Evolutionary conservation across 2,888 invertebrate species (phyloP).

Genomic region (Celastrina argiolus): DNA sequence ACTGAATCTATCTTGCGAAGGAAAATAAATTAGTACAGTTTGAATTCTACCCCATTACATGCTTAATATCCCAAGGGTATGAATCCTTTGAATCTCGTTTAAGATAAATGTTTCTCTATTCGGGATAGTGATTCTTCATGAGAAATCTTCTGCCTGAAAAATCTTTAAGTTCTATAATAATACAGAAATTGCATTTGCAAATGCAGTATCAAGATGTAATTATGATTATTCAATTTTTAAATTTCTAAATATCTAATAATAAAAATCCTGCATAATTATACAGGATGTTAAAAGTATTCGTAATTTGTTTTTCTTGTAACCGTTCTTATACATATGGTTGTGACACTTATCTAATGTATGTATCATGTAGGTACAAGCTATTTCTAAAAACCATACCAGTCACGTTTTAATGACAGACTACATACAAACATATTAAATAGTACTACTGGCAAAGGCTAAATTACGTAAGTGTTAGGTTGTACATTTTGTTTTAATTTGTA

Average conservation of each 20-base stretch:
- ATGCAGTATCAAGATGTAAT: background rate
- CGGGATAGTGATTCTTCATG: background rate
- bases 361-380: background rate
- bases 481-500: background rate
- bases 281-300: background rate
- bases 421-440: background rate
- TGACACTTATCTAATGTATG: background rate
- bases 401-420: background rate
- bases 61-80: slow-evolving; percentile 19
- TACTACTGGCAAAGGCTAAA: background rate
- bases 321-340: background rate
- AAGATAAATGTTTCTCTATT: slow-evolving; percentile 8
- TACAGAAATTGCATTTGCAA: background rate
- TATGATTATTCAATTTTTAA: background rate
- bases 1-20: slow-evolving; percentile 8
- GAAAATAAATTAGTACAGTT: slow-evolving; percentile 17
- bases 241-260: background rate
- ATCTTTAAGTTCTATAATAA: background rate
- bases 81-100: slow-evolving; percentile 12
- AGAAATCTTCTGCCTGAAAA: background rate
- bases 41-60: slow-evolving; percentile 14
- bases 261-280: too few relatives aligned
- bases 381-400: background rate
- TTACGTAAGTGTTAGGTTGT: background rate
- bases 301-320: background rate